phyloP scores from a whole-genome alignment of 2,113 vertebrate species.

The Capreolus pygargus region DNA sequence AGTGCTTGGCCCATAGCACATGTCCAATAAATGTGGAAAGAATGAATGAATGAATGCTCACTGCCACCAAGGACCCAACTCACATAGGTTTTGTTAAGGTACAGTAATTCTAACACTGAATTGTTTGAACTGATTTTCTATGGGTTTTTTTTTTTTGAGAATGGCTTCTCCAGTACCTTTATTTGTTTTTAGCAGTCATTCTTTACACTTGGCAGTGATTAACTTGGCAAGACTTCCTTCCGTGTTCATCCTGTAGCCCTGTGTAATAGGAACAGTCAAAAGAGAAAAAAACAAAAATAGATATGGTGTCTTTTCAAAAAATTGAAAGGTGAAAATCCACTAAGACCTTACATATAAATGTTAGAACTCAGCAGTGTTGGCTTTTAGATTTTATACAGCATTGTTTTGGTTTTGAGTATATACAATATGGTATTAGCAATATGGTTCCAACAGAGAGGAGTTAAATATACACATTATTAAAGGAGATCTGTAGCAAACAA shows the following conservation, averaged over 20 bases:
- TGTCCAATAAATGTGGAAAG: not conserved
- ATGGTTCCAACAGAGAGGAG: conserved; percentile 80
- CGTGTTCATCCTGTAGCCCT: conserved; percentile 45
- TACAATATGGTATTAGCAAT: conserved; percentile 79
- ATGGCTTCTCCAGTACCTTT: conserved; percentile 57
- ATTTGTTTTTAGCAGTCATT: conserved; percentile 62
- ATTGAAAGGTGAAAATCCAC: conserved; percentile 55
- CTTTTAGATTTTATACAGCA: conserved; percentile 80
- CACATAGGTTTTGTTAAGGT: not conserved
- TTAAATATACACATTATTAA: conserved; percentile 83
- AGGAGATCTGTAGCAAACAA: conserved; percentile 86
- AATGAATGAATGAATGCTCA: not conserved
- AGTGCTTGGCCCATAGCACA: not conserved
- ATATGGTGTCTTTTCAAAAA: conserved; percentile 54
- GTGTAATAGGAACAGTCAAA: conserved; percentile 65
- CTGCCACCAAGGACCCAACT: not conserved
- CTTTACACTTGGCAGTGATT: conserved; percentile 60
- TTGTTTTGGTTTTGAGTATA: conserved; percentile 76
- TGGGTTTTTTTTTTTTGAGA: not conserved
- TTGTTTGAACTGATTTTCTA: not conserved
- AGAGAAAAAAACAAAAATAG: conserved; percentile 30
- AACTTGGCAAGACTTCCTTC: conserved; percentile 63
- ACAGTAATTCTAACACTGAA: not conserved
- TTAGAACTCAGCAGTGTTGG: conserved; percentile 71
- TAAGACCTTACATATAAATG: conserved; percentile 68